These are phyloP conservation scores for Seriola dumerili DNA, from an alignment of 2,113 vertebrate genomes.

Conservation along the genomic window DNA sequence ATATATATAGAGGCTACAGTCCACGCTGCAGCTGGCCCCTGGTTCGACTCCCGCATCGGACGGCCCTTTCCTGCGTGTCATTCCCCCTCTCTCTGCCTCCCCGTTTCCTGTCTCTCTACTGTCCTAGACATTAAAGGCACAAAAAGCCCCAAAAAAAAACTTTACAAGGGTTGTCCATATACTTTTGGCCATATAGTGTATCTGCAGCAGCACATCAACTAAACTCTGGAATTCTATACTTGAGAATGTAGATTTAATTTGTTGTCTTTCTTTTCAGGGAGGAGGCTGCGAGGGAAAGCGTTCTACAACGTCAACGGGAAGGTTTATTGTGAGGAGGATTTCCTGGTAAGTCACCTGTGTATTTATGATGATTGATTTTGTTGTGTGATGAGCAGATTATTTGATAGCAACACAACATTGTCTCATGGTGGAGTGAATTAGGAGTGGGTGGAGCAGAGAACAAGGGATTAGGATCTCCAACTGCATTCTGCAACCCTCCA, in stretches of 20 bases:
- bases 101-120: no score
- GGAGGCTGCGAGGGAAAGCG: constrained; percentile 95
- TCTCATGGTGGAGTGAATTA: background rate
- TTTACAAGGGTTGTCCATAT: background rate
- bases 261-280: constrained; percentile 84
- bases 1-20: no score
- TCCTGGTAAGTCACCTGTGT: constrained; percentile 89
- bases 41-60: no score
- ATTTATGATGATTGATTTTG: background rate
- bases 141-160: no score
- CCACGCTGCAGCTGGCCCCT: no score
- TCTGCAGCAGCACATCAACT: background rate
- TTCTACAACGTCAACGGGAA: constrained; percentile 99
- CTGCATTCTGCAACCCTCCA: constrained; percentile 60
- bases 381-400: background rate
- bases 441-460: constrained; percentile 23
- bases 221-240: background rate
- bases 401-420: background rate
- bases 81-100: no score
- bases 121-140: no score
- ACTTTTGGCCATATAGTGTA: background rate
- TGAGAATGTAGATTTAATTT: background rate
- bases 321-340: constrained; percentile 99
- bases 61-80: no score
- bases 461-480: constrained; percentile 43